Evolutionary conservation across 2,888 invertebrate species (phyloP).

Genomic region (Lithodes maja): DNA sequence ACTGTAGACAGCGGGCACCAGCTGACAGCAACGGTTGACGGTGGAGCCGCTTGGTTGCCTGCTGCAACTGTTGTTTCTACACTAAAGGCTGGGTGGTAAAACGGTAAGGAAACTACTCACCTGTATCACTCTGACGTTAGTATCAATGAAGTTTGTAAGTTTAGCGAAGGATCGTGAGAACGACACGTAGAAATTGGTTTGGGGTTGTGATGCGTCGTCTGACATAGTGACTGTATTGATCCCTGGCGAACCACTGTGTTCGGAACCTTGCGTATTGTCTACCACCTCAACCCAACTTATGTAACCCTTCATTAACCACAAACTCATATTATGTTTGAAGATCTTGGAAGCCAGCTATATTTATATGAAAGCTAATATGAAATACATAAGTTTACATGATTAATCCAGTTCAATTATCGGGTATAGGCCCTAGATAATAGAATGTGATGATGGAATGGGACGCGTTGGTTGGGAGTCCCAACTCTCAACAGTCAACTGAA

Average conservation of each 20-base stretch:
- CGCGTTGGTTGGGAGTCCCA: too few relatives aligned
- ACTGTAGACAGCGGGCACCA: constrained; percentile 56
- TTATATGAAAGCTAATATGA: too few relatives aligned
- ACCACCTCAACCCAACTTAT: neutral
- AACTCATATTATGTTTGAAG: neutral
- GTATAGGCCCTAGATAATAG: too few relatives aligned
- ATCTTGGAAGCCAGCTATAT: neutral
- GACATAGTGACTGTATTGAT: constrained; percentile 59
- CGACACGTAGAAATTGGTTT: constrained; percentile 46
- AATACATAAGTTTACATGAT: too few relatives aligned
- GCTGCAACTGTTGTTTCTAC: constrained; percentile 35
- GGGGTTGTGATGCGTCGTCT: constrained; percentile 58
- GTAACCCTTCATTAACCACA: neutral
- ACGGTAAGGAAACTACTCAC: constrained; percentile 45
- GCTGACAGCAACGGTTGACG: constrained; percentile 42
- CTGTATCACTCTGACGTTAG: constrained; percentile 66
- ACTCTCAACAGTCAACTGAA: too few relatives aligned
- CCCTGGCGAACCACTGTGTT: constrained; percentile 22
- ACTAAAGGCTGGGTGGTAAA: neutral
- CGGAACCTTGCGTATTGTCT: neutral
- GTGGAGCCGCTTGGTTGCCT: constrained; percentile 58
- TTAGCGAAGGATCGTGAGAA: constrained; percentile 41
- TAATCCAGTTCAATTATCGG: too few relatives aligned
- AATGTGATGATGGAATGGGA: too few relatives aligned
- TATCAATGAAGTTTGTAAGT: constrained; percentile 57